These are phyloP conservation scores for Glyphotaelius pellucidus DNA, from an alignment of 2,888 invertebrate genomes.

Conservation along the genomic window DNA sequence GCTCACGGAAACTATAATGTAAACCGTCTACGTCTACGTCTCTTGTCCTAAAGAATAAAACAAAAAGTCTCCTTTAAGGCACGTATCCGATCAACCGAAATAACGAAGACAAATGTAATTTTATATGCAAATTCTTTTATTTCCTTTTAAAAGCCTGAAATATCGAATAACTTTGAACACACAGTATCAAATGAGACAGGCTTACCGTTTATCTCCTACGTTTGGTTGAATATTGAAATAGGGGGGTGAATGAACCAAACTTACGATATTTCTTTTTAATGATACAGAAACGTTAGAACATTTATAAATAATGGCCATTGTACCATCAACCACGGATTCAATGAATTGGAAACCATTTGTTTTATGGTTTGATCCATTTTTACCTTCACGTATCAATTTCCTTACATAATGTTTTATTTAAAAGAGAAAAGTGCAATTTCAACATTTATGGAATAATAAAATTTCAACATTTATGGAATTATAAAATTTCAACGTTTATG, in stretches of 20 bases:
- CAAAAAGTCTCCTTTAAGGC: background rate
- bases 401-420: background rate
- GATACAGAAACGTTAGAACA: background rate
- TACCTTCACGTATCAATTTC: background rate
- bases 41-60: background rate
- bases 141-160: background rate
- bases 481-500: background rate
- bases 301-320: background rate
- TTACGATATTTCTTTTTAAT: background rate
- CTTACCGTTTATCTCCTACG: background rate
- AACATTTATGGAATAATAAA: too few species aligned
- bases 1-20: too few species aligned
- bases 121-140: background rate
- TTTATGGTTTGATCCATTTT: background rate
- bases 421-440: background rate
- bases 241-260: background rate
- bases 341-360: background rate
- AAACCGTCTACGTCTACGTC: too few species aligned
- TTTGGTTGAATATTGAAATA: background rate
- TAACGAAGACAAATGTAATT: background rate
- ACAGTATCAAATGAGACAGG: background rate
- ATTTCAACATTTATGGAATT: background rate
- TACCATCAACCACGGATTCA: background rate
- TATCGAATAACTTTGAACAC: background rate
- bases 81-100: background rate